Percentiles rank a stretch among this genome's conserved stretches.
Evolutionary conservation across 2,888 invertebrate species (phyloP).

Genomic region (Bellardia pandia): DNA sequence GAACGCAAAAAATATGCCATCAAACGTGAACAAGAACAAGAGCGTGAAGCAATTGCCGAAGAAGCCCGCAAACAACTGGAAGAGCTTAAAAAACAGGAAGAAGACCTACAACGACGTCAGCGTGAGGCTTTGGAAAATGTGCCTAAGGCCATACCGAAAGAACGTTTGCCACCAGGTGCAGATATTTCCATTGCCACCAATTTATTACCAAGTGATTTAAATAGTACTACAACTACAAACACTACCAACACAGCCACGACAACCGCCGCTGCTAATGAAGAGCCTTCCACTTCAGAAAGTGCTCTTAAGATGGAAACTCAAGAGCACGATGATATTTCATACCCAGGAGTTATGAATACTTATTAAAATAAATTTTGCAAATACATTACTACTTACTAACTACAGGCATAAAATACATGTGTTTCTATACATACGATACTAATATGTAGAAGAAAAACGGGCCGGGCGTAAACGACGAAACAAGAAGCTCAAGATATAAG

Average conservation of each 20-base stretch:
- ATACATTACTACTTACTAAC: not conserved
- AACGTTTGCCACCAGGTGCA: conserved; percentile 69
- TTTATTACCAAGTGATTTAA: conserved; percentile 66
- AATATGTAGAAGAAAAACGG: not conserved
- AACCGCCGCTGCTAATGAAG: not conserved
- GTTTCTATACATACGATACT: not conserved
- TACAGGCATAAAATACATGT: not conserved
- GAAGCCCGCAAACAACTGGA: conserved; percentile 80
- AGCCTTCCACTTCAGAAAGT: conserved; percentile 16
- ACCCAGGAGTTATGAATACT: conserved; percentile 47
- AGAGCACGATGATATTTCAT: conserved; percentile 49
- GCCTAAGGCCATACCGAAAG: conserved; percentile 70
- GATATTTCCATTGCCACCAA: conserved; percentile 71
- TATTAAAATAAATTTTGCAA: conserved; percentile 35
- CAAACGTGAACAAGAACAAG: conserved; percentile 79
- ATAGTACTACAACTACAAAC: conserved; percentile 18
- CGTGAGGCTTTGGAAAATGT: conserved; percentile 65
- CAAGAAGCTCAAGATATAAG: conserved; percentile 16
- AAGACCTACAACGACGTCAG: conserved; percentile 71
- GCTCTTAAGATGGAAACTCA: conserved; percentile 51
- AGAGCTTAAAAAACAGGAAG: conserved; percentile 78
- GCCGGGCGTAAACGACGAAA: not conserved
- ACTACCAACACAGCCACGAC: conserved; percentile 9
- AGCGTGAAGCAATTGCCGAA: conserved; percentile 80
- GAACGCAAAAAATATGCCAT: conserved; percentile 80